Conservation (phyloP, 2,797 vertebrate species). For the Spea hammondii region DNA sequence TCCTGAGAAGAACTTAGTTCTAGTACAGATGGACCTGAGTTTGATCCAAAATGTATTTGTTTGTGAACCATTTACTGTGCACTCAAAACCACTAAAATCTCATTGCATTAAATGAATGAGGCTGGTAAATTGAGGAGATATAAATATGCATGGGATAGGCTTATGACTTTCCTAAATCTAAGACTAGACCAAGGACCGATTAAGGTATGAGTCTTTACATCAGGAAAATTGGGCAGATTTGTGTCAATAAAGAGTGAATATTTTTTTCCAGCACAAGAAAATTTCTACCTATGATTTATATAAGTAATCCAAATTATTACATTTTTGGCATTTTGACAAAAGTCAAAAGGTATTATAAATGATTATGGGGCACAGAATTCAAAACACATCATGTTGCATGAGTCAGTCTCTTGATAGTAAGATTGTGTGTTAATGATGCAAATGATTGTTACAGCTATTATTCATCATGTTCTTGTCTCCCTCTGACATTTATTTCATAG, state of each 20-base stretch:
- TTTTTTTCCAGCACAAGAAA: too few species aligned
- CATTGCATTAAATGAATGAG: neutral
- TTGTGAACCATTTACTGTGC: constrained; percentile 25
- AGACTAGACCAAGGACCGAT: too few species aligned
- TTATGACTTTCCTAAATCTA: too few species aligned
- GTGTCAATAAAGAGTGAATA: too few species aligned
- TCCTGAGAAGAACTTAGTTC: constrained; percentile 20
- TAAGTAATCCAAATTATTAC: neutral
- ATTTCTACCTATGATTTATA: too few species aligned
- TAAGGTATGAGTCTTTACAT: too few species aligned
- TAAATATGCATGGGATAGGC: too few species aligned
- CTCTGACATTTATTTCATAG: constrained; percentile 28
- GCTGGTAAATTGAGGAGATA: neutral
- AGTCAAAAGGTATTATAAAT: constrained; percentile 11
- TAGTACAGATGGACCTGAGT: constrained; percentile 37
- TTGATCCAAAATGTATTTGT: constrained; percentile 24
- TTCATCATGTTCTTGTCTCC: constrained; percentile 14
- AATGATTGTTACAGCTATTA: constrained; percentile 27
- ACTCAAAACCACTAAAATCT: neutral
- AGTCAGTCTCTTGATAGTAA: constrained; percentile 1
- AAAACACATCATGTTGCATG: constrained; percentile 39
- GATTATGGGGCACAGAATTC: constrained; percentile 18
- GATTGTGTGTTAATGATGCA: constrained; percentile 24
- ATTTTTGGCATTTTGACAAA: constrained; percentile 20
- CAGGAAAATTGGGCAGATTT: too few species aligned